Evolutionary conservation across 2,797 vertebrate genomes (phyloP).

Genomic region (Cirrhinus mrigala): DNA sequence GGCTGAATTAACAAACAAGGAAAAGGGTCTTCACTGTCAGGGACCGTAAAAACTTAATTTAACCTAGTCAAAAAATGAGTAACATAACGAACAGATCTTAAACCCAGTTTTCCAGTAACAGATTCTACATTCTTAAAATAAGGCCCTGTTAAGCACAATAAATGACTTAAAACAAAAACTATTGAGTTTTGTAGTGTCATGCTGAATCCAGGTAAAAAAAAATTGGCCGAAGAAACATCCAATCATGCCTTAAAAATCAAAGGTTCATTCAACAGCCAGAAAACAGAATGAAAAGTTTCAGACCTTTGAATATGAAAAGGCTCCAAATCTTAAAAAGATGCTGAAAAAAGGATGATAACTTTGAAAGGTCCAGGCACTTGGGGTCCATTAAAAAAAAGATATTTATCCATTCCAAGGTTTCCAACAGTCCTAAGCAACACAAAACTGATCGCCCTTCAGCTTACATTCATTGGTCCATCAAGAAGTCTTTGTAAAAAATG

Average conservation of each 20-base stretch:
- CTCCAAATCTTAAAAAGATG: neutral
- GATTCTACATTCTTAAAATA: no score
- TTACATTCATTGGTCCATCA: neutral
- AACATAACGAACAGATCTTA: no score
- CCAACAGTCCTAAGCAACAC: neutral
- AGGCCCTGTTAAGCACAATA: neutral
- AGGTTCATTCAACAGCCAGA: neutral
- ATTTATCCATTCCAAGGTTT: neutral
- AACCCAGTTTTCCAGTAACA: no score
- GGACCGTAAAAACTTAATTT: no score
- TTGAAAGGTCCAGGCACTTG: neutral
- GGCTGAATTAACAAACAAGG: neutral
- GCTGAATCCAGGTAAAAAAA: neutral
- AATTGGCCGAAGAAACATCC: neutral
- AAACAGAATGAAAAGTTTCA: neutral
- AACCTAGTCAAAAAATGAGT: no score
- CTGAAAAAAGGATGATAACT: neutral
- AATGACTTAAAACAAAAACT: neutral
- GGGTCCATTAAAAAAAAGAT: neutral
- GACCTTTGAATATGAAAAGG: neutral
- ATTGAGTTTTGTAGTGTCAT: neutral
- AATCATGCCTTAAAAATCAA: neutral
- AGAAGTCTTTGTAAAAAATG: conserved; percentile 7
- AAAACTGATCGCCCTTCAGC: neutral
- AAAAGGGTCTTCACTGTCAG: neutral